Base-by-base conservation (phyloP, 1,140 invertebrate species). In the Maniola jurtina region DNA sequence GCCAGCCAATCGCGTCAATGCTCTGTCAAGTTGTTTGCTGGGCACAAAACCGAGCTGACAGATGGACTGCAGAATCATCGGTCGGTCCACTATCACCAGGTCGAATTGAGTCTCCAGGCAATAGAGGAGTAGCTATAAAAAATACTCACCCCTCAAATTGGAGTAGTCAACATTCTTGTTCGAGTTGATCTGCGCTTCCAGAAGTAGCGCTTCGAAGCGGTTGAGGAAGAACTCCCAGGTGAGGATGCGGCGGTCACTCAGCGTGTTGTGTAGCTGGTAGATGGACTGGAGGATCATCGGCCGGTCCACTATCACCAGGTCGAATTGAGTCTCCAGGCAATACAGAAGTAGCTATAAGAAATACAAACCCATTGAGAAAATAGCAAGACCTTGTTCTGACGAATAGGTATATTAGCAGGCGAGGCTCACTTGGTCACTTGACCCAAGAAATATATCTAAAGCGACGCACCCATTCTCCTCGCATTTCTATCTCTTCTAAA, bases 161-260 rank as follows among this genome's bases (percentile, higher is more conserved):
- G 95, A 91, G 67, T 97, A 94, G 76, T 97, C 97, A 9, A 95
- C 94, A 33, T 93, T 93, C 86, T 96, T 96, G 80, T 98, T 96
- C 68, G 97, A 91, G 80, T 94, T 95, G 35, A 99, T 95, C 91
- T 99, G 98, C 1, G 97, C 97, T 90, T 99, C 99, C 10, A 99
- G 89, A 76, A 98, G 98, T 2, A 99, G 91, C 0, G 97, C 95
- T 83, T 99, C 99, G 88, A 99, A 99, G 55, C 98, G 94, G 87
- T 98, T 98, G 5, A 99, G 92, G 85, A 99, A 99, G 92, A 99
- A 99, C 65, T 99, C 98, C 98, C 99, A 99, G 1, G 95, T 95
- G 7, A 99, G 92, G 67, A 99, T 97, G 71, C 95, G 94, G 45
- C 98, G 92, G 81, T 99, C 97, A 68, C 95, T 96, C 3, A 99